A percentile compares a stretch with the other conserved stretches of the same genome.
phyloP scores from a whole-genome alignment of 1,140 invertebrate species.

The Brevipalpus yothersi region DNA sequence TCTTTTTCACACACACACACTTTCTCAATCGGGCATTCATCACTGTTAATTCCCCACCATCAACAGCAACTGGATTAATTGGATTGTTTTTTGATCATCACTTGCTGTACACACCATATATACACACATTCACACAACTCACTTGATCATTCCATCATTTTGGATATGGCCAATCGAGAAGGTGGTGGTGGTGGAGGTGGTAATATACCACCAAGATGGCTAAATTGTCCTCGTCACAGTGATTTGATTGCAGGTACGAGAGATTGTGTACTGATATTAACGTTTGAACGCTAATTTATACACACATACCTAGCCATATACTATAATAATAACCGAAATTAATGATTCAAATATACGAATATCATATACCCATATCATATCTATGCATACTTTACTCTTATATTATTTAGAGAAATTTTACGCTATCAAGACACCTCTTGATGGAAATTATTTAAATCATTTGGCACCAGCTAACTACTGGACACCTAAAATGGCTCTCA shows the following conservation, averaged over 20 bases:
- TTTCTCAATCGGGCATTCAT: too few species aligned
- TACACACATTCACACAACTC: too few species aligned
- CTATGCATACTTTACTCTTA: constrained; percentile 1
- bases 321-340: too few species aligned
- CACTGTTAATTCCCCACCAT: too few species aligned
- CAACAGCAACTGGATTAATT: too few species aligned
- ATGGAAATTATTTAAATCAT: constrained; percentile 43
- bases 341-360: neutral
- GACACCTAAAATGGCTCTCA: constrained; percentile 54
- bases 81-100: too few species aligned
- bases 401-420: constrained; percentile 25
- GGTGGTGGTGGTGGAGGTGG: neutral
- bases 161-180: too few species aligned
- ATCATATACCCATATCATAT: neutral
- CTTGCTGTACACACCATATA: too few species aligned
- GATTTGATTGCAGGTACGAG: constrained; percentile 40
- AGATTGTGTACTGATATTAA: neutral
- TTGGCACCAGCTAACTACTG: constrained; percentile 55
- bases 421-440: constrained; percentile 78
- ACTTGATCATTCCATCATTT: too few species aligned
- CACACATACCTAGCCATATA: too few species aligned
- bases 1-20: too few species aligned
- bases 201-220: constrained; percentile 54
- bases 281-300: constrained; percentile 17
- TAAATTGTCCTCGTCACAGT: constrained; percentile 66